phyloP scores from a whole-genome alignment of 2,797 vertebrate genomes.

The Tympanoctomys barrerae region DNA sequence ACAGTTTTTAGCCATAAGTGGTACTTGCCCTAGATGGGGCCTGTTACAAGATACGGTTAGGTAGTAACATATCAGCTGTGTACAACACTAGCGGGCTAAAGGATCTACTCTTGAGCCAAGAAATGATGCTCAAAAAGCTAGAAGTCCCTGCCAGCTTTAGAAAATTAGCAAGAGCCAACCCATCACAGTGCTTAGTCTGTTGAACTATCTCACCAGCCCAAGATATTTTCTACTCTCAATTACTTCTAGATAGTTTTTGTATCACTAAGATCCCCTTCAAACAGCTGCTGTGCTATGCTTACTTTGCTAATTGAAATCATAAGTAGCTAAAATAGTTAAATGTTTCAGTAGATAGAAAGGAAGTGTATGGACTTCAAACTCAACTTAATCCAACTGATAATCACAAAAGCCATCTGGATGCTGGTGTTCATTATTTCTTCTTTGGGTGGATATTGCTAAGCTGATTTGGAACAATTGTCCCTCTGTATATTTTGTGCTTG shows the following conservation, averaged over 20 bases:
- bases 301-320: conserved; percentile 38
- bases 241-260: conserved; percentile 50
- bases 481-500: conserved; percentile 53
- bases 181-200: too few relatives aligned
- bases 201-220: too few relatives aligned
- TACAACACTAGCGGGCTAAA: too few relatives aligned
- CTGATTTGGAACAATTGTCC: conserved; percentile 41
- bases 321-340: conserved; percentile 20
- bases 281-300: neutral
- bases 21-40: too few relatives aligned
- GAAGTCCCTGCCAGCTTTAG: too few relatives aligned
- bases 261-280: conserved; percentile 19
- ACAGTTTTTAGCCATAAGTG: too few relatives aligned
- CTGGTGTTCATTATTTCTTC: conserved; percentile 42
- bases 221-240: neutral
- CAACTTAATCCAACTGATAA: conserved; percentile 38
- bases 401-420: conserved; percentile 57
- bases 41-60: too few relatives aligned
- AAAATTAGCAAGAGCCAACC: too few relatives aligned
- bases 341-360: neutral
- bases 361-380: conserved; percentile 2
- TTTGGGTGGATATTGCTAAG: neutral
- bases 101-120: too few relatives aligned
- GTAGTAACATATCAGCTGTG: too few relatives aligned
- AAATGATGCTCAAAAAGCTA: too few relatives aligned